These are phyloP conservation scores for Burhinus oedicnemus DNA, from an alignment of 2,113 vertebrate genomes.

Conservation along the genomic window DNA sequence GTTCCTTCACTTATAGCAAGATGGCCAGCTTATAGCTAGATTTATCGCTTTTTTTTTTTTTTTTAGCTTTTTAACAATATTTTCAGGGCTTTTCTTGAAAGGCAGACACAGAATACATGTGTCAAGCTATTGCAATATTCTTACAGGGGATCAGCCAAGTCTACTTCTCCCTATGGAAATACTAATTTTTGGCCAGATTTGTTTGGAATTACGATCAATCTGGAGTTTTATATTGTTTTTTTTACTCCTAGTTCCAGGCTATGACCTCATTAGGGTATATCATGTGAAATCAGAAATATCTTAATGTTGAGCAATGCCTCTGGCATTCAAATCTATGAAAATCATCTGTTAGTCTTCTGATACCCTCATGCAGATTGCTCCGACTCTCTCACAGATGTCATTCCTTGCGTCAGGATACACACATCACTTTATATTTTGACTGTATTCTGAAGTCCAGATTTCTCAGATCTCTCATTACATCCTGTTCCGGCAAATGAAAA, in stretches of 20 bases:
- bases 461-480: slow-evolving; percentile 38
- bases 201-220: neutral
- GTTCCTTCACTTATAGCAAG: neutral
- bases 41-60: neutral
- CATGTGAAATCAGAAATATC: slow-evolving; percentile 42
- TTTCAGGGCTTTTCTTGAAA: neutral
- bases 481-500: neutral
- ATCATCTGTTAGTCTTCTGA: slow-evolving; percentile 31
- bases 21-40: neutral
- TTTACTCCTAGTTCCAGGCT: neutral
- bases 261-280: slow-evolving; percentile 30
- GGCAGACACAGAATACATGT: neutral
- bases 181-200: neutral
- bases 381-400: neutral
- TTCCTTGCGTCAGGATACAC: slow-evolving; percentile 22
- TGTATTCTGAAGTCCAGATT: neutral
- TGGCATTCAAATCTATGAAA: slow-evolving; percentile 34
- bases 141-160: neutral
- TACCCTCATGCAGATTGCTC: slow-evolving; percentile 21
- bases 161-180: neutral
- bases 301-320: slow-evolving; percentile 27
- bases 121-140: neutral
- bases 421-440: slow-evolving; percentile 29
- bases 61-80: neutral
- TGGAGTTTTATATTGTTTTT: neutral